Conservation (phyloP, 64 coral and sea anemone genomes). For the Anthopleura sola region DNA sequence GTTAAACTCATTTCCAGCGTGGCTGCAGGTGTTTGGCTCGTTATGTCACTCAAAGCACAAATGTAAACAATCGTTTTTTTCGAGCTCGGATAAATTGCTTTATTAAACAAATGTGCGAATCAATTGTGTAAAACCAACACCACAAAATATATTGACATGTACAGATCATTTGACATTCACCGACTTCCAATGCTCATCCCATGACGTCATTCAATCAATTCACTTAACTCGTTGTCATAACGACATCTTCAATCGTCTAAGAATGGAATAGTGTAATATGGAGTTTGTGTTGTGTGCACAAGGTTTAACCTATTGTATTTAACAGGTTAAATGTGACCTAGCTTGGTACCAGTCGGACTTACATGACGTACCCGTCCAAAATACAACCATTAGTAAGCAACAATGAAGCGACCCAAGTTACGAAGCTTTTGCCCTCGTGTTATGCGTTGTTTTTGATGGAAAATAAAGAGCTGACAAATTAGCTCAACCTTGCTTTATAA, state of each 20-base stretch:
- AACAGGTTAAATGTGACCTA: neutral
- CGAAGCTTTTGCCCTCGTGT: too few species aligned
- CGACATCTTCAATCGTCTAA: neutral
- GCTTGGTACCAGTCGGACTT: neutral
- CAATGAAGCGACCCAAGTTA: too few species aligned
- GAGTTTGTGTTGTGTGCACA: neutral
- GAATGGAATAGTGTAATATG: neutral
- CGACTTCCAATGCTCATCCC: neutral
- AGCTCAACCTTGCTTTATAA: too few species aligned
- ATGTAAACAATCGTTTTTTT: conserved; percentile 9
- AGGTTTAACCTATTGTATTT: too few species aligned
- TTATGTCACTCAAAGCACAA: neutral
- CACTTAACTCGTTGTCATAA: neutral
- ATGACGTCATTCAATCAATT: neutral
- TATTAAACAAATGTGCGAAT: conserved; percentile 30
- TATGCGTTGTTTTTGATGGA: too few species aligned
- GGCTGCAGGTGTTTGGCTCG: neutral
- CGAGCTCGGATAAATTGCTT: conserved; percentile 22
- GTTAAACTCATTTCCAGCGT: neutral
- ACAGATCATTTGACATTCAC: neutral
- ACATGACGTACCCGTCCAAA: neutral
- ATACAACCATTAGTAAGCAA: too few species aligned
- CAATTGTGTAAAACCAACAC: conserved; percentile 35
- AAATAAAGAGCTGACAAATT: too few species aligned
- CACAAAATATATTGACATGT: neutral